Conservation (phyloP, 2,113 vertebrate species). For the Uria aalge region DNA sequence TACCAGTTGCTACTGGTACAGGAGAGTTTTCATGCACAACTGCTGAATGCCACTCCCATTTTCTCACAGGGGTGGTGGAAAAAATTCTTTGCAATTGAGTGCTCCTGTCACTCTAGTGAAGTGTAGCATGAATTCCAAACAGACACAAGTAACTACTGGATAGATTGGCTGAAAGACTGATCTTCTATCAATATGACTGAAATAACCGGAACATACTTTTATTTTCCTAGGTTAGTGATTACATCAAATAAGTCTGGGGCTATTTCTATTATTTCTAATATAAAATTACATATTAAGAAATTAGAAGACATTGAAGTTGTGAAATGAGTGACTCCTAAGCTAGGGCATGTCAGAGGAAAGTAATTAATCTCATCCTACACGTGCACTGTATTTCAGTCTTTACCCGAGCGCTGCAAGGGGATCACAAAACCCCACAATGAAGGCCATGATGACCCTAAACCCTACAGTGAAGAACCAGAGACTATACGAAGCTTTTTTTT, state of each 20-base stretch:
- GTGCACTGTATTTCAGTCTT: neutral
- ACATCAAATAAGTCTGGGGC: neutral
- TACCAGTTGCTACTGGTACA: neutral
- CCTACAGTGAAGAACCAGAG: neutral
- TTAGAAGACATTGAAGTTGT: neutral
- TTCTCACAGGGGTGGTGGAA: neutral
- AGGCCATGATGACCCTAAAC: neutral
- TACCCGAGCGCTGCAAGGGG: neutral
- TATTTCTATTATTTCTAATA: neutral
- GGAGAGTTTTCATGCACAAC: neutral
- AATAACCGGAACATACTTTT: neutral
- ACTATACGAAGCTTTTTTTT: neutral
- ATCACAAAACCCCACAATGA: neutral
- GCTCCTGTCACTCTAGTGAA: conserved; percentile 3
- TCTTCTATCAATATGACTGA: neutral
- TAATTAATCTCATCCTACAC: neutral
- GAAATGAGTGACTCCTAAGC: neutral
- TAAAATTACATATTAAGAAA: neutral
- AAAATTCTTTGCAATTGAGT: neutral
- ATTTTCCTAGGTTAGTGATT: neutral
- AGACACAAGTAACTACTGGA: neutral
- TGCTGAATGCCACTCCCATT: neutral
- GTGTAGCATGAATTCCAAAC: conserved; percentile 2
- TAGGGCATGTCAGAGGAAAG: neutral
- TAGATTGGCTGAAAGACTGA: neutral